phyloP scores from a whole-genome alignment of 2,113 vertebrate genomes.

The Excalfactoria chinensis region DNA sequence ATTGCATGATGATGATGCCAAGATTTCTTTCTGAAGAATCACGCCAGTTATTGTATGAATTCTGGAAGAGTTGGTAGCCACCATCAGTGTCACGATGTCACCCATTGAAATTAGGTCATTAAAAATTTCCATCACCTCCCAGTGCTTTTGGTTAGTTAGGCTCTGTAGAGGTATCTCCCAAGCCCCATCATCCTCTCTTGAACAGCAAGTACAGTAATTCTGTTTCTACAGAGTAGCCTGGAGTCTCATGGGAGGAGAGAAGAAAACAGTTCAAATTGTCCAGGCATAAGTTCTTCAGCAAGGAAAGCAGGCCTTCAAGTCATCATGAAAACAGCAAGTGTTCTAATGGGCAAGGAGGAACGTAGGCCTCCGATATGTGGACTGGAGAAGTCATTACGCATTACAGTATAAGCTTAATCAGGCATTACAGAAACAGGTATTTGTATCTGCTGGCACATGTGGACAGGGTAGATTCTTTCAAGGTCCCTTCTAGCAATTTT shows the following conservation, averaged over 20 bases:
- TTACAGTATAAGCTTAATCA: background rate
- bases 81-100: background rate
- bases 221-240: background rate
- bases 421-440: background rate
- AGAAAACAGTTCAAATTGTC: background rate
- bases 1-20: background rate
- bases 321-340: background rate
- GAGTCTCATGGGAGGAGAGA: background rate
- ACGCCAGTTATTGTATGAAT: background rate
- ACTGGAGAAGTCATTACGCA: background rate
- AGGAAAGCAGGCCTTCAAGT: background rate
- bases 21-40: background rate
- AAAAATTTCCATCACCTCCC: background rate
- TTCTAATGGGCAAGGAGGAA: background rate
- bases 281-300: background rate
- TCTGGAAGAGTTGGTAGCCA: background rate
- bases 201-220: background rate
- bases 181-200: background rate
- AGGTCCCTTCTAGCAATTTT: background rate
- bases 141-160: background rate
- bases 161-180: background rate
- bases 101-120: background rate
- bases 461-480: background rate
- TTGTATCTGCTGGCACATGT: rapidly evolving
- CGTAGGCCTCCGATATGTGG: background rate